Conservation (phyloP, 2,113 vertebrate genomes). For the Uropsilus gracilis region DNA sequence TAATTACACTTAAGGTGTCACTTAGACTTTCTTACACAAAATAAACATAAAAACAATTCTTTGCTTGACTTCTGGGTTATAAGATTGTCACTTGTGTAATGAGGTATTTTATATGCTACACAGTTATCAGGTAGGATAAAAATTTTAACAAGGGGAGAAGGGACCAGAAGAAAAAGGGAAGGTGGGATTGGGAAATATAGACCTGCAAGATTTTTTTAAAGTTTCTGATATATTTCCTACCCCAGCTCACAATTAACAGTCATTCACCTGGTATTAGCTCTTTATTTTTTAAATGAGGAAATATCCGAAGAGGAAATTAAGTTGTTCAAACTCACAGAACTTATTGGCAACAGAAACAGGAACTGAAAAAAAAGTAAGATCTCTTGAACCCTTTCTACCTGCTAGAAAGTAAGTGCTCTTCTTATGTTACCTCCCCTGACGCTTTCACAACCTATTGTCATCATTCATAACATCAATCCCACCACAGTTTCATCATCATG, state of each 20-base stretch:
- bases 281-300: slow-evolving; percentile 40
- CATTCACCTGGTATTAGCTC: not conserved
- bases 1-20: not conserved
- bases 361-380: not conserved
- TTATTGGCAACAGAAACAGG: not conserved
- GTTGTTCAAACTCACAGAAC: not conserved
- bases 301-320: not conserved
- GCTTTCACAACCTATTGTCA: not conserved
- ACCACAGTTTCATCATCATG: slow-evolving; percentile 11
- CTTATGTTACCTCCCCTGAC: not conserved
- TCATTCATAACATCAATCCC: not conserved
- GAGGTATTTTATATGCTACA: not conserved
- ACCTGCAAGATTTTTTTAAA: not conserved
- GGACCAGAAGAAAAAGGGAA: not conserved
- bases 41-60: slow-evolving; percentile 5
- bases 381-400: slow-evolving; percentile 14
- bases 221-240: not conserved
- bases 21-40: not conserved
- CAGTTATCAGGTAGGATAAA: not conserved
- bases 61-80: not conserved
- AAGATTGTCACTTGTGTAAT: not conserved
- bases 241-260: not conserved
- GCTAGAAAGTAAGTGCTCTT: not conserved
- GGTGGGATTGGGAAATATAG: not conserved
- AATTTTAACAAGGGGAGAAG: not conserved